phyloP scores from a whole-genome alignment of 2,113 vertebrate species.

The Menura novaehollandiae region DNA sequence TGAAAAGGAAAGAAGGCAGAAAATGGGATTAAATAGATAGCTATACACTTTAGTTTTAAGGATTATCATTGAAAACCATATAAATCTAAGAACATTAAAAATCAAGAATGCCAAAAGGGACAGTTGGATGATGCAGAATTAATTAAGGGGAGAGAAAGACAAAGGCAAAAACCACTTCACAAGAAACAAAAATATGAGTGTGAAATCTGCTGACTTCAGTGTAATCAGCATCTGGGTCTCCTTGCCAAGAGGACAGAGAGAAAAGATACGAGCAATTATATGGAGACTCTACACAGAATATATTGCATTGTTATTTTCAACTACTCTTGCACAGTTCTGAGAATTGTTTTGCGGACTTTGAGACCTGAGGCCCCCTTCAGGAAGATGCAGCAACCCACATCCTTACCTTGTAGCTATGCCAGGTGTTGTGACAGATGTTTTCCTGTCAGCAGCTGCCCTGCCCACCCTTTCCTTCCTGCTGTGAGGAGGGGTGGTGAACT shows the following conservation, averaged over 20 bases:
- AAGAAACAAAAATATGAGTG: neutral
- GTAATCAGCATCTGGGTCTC: constrained; percentile 2
- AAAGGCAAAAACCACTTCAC: neutral
- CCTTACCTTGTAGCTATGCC: neutral
- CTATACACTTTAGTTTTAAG: neutral
- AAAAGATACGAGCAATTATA: neutral
- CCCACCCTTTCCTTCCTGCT: neutral
- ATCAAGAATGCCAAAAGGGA: neutral
- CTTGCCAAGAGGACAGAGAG: neutral
- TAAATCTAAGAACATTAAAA: neutral
- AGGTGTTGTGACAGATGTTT: neutral
- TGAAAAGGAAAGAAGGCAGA: constrained; percentile 5
- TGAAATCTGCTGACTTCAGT: neutral
- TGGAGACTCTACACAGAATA: neutral
- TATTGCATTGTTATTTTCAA: neutral
- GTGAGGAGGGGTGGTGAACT: neutral
- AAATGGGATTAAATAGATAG: constrained; percentile 4
- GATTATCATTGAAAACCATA: neutral
- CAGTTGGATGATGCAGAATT: neutral
- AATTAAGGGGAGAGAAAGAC: neutral
- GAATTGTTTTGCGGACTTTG: neutral
- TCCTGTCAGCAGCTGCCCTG: neutral
- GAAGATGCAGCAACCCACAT: neutral
- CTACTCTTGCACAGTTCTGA: neutral
- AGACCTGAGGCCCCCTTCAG: neutral